phyloP scores from a whole-genome alignment of 2,797 vertebrate genomes.

The Poeciliopsis turneri region DNA sequence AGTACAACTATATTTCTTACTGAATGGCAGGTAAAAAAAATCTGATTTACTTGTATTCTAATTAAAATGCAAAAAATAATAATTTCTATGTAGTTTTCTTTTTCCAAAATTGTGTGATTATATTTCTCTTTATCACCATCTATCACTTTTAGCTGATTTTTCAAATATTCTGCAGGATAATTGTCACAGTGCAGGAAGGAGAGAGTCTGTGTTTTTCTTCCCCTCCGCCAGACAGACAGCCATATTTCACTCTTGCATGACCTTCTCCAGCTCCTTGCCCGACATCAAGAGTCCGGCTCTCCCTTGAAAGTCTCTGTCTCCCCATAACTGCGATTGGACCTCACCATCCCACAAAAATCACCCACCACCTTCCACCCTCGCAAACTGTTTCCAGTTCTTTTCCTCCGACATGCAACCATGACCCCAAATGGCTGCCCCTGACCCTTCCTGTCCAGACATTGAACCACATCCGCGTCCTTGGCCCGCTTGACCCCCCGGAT shows the following conservation, averaged over 20 bases:
- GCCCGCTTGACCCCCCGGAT: slow-evolving; percentile 53
- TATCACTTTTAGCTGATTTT: slow-evolving; percentile 5
- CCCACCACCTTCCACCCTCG: slow-evolving; percentile 28
- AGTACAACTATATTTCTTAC: not conserved
- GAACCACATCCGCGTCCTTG: slow-evolving; percentile 58
- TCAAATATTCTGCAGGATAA: slow-evolving; percentile 15
- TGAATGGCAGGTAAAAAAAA: not conserved
- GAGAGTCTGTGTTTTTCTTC: slow-evolving; percentile 84
- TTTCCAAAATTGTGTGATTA: not conserved
- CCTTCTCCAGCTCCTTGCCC: slow-evolving; percentile 62
- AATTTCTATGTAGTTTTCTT: not conserved
- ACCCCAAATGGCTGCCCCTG: slow-evolving; percentile 54
- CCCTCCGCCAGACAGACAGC: slow-evolving; percentile 80
- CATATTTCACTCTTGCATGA: slow-evolving; percentile 76
- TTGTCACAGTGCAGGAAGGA: slow-evolving; percentile 79
- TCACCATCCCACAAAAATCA: slow-evolving; percentile 24
- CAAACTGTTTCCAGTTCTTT: slow-evolving; percentile 24
- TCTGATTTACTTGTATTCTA: not conserved
- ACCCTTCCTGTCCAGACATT: slow-evolving; percentile 74
- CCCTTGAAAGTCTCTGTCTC: slow-evolving; percentile 24
- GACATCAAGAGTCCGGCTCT: slow-evolving; percentile 55
- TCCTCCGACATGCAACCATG: slow-evolving; percentile 40
- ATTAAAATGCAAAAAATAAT: not conserved
- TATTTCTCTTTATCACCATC: not conserved
- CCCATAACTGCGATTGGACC: slow-evolving; percentile 38